Conservation (phyloP, 2,888 invertebrate genomes). For the Endotricha flammealis region DNA sequence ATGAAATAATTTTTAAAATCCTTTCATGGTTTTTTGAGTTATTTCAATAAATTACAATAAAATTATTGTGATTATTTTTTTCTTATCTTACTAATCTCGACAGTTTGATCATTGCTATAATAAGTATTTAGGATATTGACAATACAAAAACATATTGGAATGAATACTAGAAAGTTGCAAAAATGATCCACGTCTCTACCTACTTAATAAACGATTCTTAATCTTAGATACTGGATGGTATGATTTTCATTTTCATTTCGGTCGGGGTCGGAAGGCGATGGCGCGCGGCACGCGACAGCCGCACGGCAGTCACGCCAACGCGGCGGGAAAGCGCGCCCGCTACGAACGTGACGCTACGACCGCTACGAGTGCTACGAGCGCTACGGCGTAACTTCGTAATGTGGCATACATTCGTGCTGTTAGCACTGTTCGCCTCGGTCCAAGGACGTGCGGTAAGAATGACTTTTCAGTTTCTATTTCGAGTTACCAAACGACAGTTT, state of each 20-base stretch:
- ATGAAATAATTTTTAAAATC: too few species aligned
- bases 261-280: conserved; percentile 19
- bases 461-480: conserved; percentile 24
- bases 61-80: too few species aligned
- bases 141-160: too few species aligned
- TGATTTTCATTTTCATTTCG: conserved; percentile 5
- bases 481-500: conserved; percentile 8
- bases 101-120: too few species aligned
- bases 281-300: conserved; percentile 30
- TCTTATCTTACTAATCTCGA: too few species aligned
- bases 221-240: conserved; percentile 14
- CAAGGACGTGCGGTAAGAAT: conserved; percentile 74
- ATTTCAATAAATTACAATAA: too few species aligned
- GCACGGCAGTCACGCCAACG: conserved; percentile 70
- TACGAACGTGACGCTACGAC: conserved; percentile 36
- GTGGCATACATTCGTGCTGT: conserved; percentile 57
- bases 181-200: too few species aligned
- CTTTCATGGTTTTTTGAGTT: too few species aligned
- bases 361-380: conserved; percentile 32
- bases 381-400: conserved; percentile 49
- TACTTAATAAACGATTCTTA: too few species aligned
- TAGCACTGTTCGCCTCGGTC: conserved; percentile 61
- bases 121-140: too few species aligned
- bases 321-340: conserved; percentile 43
- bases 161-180: too few species aligned